Base-by-base conservation (phyloP, 2,888 invertebrate species). In the Troides aeacus region DNA sequence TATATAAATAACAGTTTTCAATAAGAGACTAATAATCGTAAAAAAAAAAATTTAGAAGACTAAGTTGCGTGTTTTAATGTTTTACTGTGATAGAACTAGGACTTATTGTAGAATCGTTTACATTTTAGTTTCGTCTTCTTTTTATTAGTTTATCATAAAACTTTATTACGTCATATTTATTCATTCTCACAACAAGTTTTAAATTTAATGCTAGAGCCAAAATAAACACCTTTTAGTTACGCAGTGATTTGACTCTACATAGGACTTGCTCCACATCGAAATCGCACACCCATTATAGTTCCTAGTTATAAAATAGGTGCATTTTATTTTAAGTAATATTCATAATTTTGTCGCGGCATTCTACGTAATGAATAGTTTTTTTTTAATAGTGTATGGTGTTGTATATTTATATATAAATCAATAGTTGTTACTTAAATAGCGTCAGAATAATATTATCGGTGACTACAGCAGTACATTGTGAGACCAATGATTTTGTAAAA, bases 41-140 rank as follows among this genome's bases (percentile, higher is more conserved):
- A 69, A 71, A 57, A 67, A 70, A 69, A 71, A 71, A 72, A 74
- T 75, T 74, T 71, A 72, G 70, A 68, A 72, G 69, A 72, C 74
- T 73, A 75, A 76, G 72, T 74, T 77, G 80, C 81, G 80, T 79
- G 78, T 85, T 86, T 88, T 87, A 84, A 88, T 88, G 88, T 89
- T 89, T 87, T 88, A 86, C 92, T 92, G 92, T 92, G 92, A 92
- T 92, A 92, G 90, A 87, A 82, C 85, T 91, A 90, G 89, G 85
- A 85, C 83, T 89, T 77, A 77, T 69, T 73, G 71, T 76, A 72
- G 71, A 74, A 73, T 74, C 73, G 71, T 73, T 74, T 71, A 72
- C 64, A 67, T 69, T 70, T 71, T 72, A 63, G 71, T 70, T 73
- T 69, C 60, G n/a, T 63, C 64, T 60, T 39, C 63, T 65, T 68